Evolutionary conservation across 2,888 invertebrate species (phyloP).

Genomic region (Xanthorhoe designata): DNA sequence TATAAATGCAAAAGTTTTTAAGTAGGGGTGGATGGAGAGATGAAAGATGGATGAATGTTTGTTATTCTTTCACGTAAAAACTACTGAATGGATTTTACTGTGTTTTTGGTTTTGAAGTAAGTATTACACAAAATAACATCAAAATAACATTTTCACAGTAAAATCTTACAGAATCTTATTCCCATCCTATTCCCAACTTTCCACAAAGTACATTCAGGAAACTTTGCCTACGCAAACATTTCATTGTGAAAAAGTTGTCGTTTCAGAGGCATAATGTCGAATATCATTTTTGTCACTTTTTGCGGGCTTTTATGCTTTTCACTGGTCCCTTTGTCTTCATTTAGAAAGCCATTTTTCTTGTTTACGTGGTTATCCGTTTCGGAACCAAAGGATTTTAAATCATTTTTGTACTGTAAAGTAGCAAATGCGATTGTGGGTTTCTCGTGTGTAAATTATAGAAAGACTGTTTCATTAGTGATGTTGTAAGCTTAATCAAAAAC

Average conservation of each 20-base stretch:
- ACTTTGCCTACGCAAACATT: conserved; percentile 37
- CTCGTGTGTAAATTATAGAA: conserved; percentile 25
- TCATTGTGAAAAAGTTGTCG: conserved; percentile 55
- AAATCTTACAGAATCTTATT: conserved; percentile 23
- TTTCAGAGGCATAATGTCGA: conserved; percentile 52
- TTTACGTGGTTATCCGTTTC: conserved; percentile 65
- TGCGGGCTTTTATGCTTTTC: conserved; percentile 54
- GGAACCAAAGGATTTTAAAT: conserved; percentile 46
- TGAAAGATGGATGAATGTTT: too few relatives aligned
- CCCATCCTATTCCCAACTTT: conserved; percentile 19
- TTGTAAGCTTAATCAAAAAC: neutral
- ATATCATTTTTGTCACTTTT: conserved; percentile 66
- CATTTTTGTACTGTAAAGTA: conserved; percentile 38
- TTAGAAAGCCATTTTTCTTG: conserved; percentile 71
- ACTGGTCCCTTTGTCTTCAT: conserved; percentile 71
- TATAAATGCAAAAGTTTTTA: too few relatives aligned
- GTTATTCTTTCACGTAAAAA: too few relatives aligned
- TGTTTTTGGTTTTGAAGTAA: neutral
- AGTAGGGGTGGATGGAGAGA: too few relatives aligned
- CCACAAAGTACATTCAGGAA: conserved; percentile 27
- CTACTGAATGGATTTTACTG: too few relatives aligned
- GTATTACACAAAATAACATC: neutral
- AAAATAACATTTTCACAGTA: neutral
- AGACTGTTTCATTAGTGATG: conserved; percentile 10
- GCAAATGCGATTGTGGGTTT: conserved; percentile 32